These are phyloP conservation scores for Eudorcas thomsonii DNA, from an alignment of 2,113 vertebrate genomes.

Conservation along the genomic window DNA sequence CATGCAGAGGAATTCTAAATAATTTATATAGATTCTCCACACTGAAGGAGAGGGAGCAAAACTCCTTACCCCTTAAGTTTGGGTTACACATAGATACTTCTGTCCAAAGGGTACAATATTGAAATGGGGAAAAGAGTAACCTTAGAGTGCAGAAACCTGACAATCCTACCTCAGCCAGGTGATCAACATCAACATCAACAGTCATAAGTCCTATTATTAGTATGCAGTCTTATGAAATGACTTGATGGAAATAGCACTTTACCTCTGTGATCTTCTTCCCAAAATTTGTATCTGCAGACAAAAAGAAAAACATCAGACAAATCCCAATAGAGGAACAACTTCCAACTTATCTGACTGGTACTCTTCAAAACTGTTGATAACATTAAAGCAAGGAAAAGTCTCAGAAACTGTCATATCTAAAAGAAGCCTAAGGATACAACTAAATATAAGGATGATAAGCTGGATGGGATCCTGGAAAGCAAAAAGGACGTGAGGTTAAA, in stretches of 20 bases:
- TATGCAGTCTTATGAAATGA: not conserved
- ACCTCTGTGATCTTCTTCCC: not conserved
- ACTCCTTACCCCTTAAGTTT: not conserved
- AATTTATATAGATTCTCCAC: not conserved
- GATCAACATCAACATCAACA: not conserved
- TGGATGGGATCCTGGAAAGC: not conserved
- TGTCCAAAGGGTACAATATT: not conserved
- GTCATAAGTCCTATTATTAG: not conserved
- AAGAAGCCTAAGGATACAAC: not conserved
- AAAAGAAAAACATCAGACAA: not conserved
- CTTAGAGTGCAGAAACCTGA: not conserved
- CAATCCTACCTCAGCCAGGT: not conserved
- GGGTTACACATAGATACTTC: not conserved
- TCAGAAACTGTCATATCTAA: not conserved
- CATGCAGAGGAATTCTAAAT: slow-evolving; percentile 11
- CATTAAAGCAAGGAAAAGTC: not conserved
- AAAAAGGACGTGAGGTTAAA: not conserved
- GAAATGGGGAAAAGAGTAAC: not conserved
- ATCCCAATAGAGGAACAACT: not conserved
- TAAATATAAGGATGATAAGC: not conserved
- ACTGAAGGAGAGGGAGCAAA: not conserved
- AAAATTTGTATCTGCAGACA: not conserved
- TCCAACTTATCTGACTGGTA: not conserved
- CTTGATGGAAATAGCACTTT: not conserved
- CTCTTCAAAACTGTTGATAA: not conserved